A percentile compares a stretch with the other conserved stretches of the same genome.
Conservation (phyloP, 2,888 invertebrate species). For the Caenorhabditis sulstoni region DNA sequence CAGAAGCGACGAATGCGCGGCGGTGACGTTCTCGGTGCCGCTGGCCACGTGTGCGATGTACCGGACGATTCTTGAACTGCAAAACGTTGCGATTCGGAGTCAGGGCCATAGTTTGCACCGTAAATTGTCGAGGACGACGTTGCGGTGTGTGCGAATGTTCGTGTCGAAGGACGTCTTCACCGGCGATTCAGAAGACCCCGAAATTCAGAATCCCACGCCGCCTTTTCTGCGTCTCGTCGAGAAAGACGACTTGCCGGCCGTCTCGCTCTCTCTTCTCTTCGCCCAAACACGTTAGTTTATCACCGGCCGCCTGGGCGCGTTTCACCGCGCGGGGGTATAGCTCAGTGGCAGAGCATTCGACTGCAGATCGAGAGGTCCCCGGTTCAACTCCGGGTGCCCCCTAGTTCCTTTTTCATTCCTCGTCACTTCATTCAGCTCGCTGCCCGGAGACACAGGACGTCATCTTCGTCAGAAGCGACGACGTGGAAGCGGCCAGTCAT, state of each 20-base stretch:
- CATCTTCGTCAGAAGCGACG: constrained; percentile 51
- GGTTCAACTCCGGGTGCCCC: constrained; percentile 79
- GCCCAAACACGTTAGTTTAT: constrained; percentile 36
- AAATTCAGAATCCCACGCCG: constrained; percentile 2
- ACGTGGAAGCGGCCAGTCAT: constrained; percentile 23
- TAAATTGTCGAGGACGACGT: constrained; percentile 35
- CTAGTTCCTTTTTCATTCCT: constrained; percentile 38
- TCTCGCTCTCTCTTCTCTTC: constrained; percentile 31
- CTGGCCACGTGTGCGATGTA: constrained; percentile 45
- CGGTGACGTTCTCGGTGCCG: constrained; percentile 28
- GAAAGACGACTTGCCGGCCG: constrained; percentile 28
- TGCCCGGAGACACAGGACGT: constrained; percentile 37
- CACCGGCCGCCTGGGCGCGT: neutral
- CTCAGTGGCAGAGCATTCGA: constrained; percentile 80
- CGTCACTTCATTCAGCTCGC: constrained; percentile 17
- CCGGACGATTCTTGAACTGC: neutral
- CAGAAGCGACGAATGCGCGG: constrained; percentile 18
- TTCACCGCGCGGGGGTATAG: constrained; percentile 72
- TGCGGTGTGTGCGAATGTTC: constrained; percentile 46
- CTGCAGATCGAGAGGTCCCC: constrained; percentile 80
- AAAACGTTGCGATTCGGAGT: constrained; percentile 6
- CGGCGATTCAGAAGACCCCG: neutral
- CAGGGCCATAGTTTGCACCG: constrained; percentile 39
- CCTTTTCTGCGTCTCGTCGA: constrained; percentile 55
- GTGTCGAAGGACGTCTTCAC: constrained; percentile 32